Evolutionary conservation across 2,888 invertebrate species (phyloP), one percentile per base, ranked within the genome.

Genomic region (Drosophila meridionalis): DNA sequence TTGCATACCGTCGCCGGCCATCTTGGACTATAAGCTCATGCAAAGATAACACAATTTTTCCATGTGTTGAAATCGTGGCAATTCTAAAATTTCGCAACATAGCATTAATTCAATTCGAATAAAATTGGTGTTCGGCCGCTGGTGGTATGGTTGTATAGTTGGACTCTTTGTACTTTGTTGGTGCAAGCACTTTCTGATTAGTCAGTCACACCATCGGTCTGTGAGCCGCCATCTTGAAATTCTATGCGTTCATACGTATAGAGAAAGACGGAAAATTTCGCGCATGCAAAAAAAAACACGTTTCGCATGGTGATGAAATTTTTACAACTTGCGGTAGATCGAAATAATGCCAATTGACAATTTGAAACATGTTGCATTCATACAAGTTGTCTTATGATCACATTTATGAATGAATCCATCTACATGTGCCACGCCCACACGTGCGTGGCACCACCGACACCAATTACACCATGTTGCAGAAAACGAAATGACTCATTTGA

Each of bases 151-250:
- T 36, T 20, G 20, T 26, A 47, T 7, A 43, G 38, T n/a, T 67
- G 12, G 34, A 59, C 20, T 55, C 67, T 32, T 60, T 50, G 20
- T 43, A 43, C 20, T 47, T 47, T 55, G 36, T 65, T 60, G 61
- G 56, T 56, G 40, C 40, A 60, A 42, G 60, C 58, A 36, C 9
- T 64, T 36, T 47, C 42, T 42, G 36, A 56, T 56, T 38, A 40
- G 26, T 56, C 47, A 73, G 76, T 87, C 85, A 76, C 72, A 81
- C 73, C 67, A 74, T 66, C 20, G 52, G 66, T 55, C 40, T 43
- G 66, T 67, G 59, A 32, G 73, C 47, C 80, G 91, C 89, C 89
- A 90, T 90, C 74, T 90, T 90, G 91, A 83, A 90, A 81, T 75
- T 77, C 76, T 73, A 68, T 75, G 83, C 74, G 52, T 52, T 36